Evolutionary conservation across 2,113 vertebrate genomes (phyloP), one percentile per base, ranked within the genome.

Genomic region (Nothoprocta pentlandii): DNA sequence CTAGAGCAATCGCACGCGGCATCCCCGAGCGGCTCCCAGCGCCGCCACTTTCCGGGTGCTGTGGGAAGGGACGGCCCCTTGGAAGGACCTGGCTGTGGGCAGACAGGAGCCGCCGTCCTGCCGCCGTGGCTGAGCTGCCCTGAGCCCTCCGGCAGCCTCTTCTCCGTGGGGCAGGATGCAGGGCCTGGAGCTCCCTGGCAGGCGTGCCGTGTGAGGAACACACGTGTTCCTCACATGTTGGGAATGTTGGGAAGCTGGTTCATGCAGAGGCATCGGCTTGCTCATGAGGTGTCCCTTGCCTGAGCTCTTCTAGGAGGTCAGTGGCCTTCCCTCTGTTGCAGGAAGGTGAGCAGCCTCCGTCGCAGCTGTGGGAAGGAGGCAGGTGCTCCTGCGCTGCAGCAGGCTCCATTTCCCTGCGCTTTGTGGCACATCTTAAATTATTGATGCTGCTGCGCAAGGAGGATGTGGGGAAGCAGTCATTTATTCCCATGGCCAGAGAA

Each of bases 401-500:
- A 84, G 47, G 34, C 73, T 90, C 56, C 87, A 84, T 74, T 79
- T 54, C 73, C 89, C 61, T 44, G 79, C 56, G 64, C 71, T 73
- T 89, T 42, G 63, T 80, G 81, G 63, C 0, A 0, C 68, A 76
- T 67, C 66, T 76, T 85, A 42, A 95, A 96, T 94, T 94, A 96
- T 93, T 94, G 83, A 91, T 79, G 16, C 3, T 34, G 8, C 41
- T 80, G 63, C 17, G 26, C 59, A 23, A 74, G 58, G 44, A 83
- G 49, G 69, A 42, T 69, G 15, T 0, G 2, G 66, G 68, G 62
- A 80, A 88, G 76, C 26, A 12, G 54, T 59, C 8, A 1, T 28
- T 92, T 66, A 56, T 85, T 92, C 62, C 81, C 70, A 64, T 22
- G 78, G 61, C 86, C 42, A 85, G 67, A 69, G 42, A 64, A 86